Evolutionary conservation across 1,140 invertebrate species (phyloP).

Genomic region (Hyposmocoma kahamanoa): DNA sequence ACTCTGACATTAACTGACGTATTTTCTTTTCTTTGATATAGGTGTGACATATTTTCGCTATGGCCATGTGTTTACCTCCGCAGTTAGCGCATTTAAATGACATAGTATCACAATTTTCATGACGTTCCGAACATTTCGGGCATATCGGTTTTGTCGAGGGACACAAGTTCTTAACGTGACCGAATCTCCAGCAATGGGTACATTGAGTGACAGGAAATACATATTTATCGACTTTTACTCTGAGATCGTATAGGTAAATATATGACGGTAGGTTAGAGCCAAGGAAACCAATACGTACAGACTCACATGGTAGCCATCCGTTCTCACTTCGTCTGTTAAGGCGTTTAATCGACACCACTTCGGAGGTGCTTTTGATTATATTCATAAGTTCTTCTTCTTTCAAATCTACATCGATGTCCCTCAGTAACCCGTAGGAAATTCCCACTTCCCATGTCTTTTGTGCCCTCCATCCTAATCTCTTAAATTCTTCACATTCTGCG

Average conservation of each 20-base stretch:
- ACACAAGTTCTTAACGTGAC: neutral
- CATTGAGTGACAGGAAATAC: slow-evolving; percentile 21
- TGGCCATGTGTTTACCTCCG: slow-evolving; percentile 6
- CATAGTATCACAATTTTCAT: slow-evolving; percentile 5
- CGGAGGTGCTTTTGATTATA: neutral
- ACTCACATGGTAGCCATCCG: slow-evolving; percentile 20
- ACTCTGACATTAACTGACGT: slow-evolving; percentile 1
- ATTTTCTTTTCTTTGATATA: slow-evolving; percentile 3
- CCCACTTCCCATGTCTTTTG: too few species aligned
- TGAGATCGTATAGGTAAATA: slow-evolving; percentile 12
- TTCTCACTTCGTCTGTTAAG: slow-evolving; percentile 12
- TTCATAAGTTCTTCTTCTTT: too few species aligned
- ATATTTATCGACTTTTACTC: slow-evolving; percentile 14
- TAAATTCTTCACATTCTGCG: too few species aligned
- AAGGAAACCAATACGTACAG: slow-evolving; percentile 22
- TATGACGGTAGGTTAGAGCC: slow-evolving; percentile 12
- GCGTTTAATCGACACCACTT: slow-evolving; percentile 16
- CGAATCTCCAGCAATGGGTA: slow-evolving; percentile 7
- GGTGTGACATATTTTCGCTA: neutral
- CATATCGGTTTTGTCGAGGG: slow-evolving; percentile 4
- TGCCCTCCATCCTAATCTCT: too few species aligned
- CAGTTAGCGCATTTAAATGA: slow-evolving; percentile 9
- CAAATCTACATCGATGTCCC: too few species aligned
- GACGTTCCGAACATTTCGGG: slow-evolving; percentile 6
- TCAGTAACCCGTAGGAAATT: too few species aligned